phyloP scores from a whole-genome alignment of 2,797 vertebrate genomes.

The Eupleurogrammus muticus region DNA sequence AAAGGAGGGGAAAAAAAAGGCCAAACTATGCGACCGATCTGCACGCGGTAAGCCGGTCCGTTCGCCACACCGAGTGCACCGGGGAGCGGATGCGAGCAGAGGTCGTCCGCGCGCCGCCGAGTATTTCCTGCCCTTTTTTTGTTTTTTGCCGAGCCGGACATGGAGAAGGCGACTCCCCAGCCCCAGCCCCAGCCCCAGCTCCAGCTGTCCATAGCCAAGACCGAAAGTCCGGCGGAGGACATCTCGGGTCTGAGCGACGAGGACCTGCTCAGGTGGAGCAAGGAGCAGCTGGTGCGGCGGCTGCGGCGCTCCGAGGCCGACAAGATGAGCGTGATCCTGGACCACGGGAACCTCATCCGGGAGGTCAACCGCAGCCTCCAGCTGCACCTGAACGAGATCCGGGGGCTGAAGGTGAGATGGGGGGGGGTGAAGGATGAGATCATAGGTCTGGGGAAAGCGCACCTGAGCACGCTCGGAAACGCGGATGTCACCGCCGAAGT shows the following conservation, averaged over 20 bases:
- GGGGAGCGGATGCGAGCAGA: slow-evolving; percentile 77
- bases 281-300: slow-evolving; percentile 94
- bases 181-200: slow-evolving; percentile 78
- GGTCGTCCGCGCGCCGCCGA: slow-evolving; percentile 66
- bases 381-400: slow-evolving; percentile 97
- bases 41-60: slow-evolving; percentile 51
- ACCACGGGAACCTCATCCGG: slow-evolving; percentile 97
- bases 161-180: slow-evolving; percentile 84
- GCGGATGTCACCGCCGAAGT: slow-evolving; percentile 49
- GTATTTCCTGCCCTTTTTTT: slow-evolving; percentile 75
- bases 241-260: slow-evolving; percentile 94
- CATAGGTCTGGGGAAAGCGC: slow-evolving; percentile 75
- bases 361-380: slow-evolving; percentile 98
- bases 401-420: slow-evolving; percentile 97
- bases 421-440: slow-evolving; percentile 74
- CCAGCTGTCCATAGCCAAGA: slow-evolving; percentile 89
- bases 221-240: slow-evolving; percentile 90
- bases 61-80: slow-evolving; percentile 52
- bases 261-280: slow-evolving; percentile 95
- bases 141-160: no score
- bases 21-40: slow-evolving; percentile 74
- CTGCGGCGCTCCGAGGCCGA: slow-evolving; percentile 94
- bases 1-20: slow-evolving; percentile 57
- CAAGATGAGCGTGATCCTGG: slow-evolving; percentile 98
- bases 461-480: slow-evolving; percentile 66